Percentiles rank a stretch among this genome's conserved stretches.
phyloP scores from a whole-genome alignment of 2,888 invertebrate species.

The Incurvaria masculella region DNA sequence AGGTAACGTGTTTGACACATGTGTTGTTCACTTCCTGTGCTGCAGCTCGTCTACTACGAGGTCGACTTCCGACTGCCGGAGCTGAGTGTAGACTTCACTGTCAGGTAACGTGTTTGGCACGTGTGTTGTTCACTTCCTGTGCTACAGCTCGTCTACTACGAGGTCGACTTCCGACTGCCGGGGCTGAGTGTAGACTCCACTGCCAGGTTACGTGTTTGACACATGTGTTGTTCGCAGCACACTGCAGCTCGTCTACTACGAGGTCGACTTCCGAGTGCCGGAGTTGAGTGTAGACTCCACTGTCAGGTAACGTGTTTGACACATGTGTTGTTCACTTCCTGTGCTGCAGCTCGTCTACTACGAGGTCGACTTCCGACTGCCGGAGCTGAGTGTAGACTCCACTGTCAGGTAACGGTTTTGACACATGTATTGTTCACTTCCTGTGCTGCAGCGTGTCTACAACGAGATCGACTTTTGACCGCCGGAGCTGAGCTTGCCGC shows the following conservation, averaged over 20 bases:
- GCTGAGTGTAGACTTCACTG: constrained; percentile 35
- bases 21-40: too few relatives aligned
- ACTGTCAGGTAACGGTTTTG: constrained; percentile 46
- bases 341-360: constrained; percentile 59
- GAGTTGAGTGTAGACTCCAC: background rate
- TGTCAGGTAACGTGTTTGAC: background rate
- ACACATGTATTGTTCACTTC: constrained; percentile 19
- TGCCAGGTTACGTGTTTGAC: too few relatives aligned
- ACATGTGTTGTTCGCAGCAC: too few relatives aligned
- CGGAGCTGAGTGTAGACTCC: constrained; percentile 37
- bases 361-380: constrained; percentile 45
- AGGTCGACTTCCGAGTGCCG: background rate
- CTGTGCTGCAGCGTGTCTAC: constrained; percentile 57
- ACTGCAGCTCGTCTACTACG: too few relatives aligned
- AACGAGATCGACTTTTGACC: constrained; percentile 50
- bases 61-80: constrained; percentile 46
- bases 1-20: too few relatives aligned
- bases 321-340: constrained; percentile 30
- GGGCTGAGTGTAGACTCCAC: constrained; percentile 38
- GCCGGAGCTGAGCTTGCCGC: constrained; percentile 38
- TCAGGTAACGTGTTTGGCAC: too few relatives aligned
- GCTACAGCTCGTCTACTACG: constrained; percentile 56
- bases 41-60: constrained; percentile 57
- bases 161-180: constrained; percentile 45
- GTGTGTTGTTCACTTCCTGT: too few relatives aligned